Evolutionary conservation across 2,888 invertebrate genomes (phyloP).

Genomic region (Tethea ocularis): DNA sequence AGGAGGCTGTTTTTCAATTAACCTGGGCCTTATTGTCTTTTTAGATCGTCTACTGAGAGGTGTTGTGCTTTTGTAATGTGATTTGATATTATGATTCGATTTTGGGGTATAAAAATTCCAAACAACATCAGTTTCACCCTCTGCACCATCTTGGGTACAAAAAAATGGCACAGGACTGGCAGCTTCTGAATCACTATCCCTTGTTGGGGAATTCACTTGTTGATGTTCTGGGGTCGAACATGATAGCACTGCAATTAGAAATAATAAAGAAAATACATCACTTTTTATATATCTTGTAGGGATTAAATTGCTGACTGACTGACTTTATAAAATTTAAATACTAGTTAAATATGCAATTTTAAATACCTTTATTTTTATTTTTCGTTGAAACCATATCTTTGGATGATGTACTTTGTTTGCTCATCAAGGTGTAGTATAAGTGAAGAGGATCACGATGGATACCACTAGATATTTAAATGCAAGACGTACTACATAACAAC

Average conservation of each 20-base stretch:
- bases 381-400: constrained; percentile 66
- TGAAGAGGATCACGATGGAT: neutral
- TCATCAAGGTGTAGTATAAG: constrained; percentile 54
- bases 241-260: constrained; percentile 58
- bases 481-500: neutral
- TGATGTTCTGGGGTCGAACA: constrained; percentile 74
- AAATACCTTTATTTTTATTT: constrained; percentile 60
- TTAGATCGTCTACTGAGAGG: constrained; percentile 67
- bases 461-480: neutral
- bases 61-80: constrained; percentile 63
- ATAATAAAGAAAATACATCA: neutral
- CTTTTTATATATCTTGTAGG: neutral
- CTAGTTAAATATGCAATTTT: no score
- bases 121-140: constrained; percentile 77
- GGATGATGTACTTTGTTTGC: constrained; percentile 35
- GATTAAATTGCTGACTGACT: neutral
- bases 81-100: constrained; percentile 52
- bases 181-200: constrained; percentile 74
- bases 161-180: constrained; percentile 77
- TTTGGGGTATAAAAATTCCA: constrained; percentile 82
- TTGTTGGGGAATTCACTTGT: constrained; percentile 64
- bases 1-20: constrained; percentile 58
- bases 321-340: no score
- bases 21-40: constrained; percentile 53
- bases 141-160: constrained; percentile 79